Conservation (phyloP, 2,113 vertebrate species). For the Colius striatus region DNA sequence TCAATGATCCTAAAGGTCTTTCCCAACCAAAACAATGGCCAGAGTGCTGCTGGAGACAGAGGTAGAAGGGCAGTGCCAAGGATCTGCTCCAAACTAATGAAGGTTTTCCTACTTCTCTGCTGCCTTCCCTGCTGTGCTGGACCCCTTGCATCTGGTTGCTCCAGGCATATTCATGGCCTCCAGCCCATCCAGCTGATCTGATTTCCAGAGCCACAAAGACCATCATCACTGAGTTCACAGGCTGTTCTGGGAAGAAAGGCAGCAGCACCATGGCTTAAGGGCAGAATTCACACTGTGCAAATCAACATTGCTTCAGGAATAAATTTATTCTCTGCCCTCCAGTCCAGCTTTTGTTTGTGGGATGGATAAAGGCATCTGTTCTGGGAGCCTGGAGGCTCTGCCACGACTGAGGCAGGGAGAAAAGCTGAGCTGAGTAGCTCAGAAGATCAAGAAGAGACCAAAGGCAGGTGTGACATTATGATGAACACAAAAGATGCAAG, state of each 20-base stretch:
- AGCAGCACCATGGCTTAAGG: not conserved
- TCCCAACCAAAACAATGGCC: not conserved
- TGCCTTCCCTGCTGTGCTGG: not conserved
- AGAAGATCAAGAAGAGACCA: not conserved
- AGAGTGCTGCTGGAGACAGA: not conserved
- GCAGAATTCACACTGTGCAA: not conserved
- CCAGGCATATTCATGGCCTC: not conserved
- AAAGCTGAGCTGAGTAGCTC: not conserved
- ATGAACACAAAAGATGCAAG: accelerated
- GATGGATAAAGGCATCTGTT: not conserved
- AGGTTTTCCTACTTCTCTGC: not conserved
- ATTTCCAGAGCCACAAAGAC: not conserved
- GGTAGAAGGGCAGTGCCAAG: not conserved
- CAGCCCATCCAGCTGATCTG: not conserved
- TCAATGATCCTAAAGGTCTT: too few relatives aligned
- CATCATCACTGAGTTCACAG: accelerated
- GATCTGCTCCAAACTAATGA: not conserved
- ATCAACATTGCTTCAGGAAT: not conserved
- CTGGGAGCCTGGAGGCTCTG: not conserved
- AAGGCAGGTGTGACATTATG: not conserved
- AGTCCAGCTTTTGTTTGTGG: not conserved
- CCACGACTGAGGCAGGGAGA: not conserved
- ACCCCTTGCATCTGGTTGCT: not conserved
- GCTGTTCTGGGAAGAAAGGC: not conserved
- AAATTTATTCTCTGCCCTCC: not conserved